Base-by-base conservation (phyloP, 2,797 vertebrate genomes). In the Enoplosus armatus region DNA sequence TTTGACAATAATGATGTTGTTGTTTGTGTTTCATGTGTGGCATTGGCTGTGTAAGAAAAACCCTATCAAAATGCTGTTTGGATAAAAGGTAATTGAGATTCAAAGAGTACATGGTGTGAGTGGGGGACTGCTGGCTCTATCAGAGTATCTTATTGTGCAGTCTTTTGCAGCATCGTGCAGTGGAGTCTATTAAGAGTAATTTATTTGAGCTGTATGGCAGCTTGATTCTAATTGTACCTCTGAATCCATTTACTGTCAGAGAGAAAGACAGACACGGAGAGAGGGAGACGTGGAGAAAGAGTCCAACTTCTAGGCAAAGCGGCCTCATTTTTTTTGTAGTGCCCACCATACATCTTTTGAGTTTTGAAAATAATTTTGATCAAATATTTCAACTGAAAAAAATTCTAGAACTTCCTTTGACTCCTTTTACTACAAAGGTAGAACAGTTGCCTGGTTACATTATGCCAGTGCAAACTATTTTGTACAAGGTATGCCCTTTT, bases 211-310 rank as follows among this genome's bases (percentile, higher is more conserved):
- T 76, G 67, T 62, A 67, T 83, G 78, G 82, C 80, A 90, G 83
- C 89, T 89, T 90, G 83, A 87, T 87, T 83, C 78, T 89, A 86
- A 90, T 84, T 90, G 85, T 81, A 66, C 63, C 73, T 71, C 80
- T 77, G 82, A 85, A 84, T 87, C 77, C 58, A 84, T 89, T 89
- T 81, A 71, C 63, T 84, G 88, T 78, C 77, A 80, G 67, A 60
- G 51, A 68, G 70, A 56, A 54, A 80, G 55, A 89, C 55, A 77
- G 74, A 63, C 48, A 37, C 1, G 33, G 6, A 72, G n/a, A 33
- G 59, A 35, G 15, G 35, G 29, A 26, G 20, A 20, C 7, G 3
- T 22, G 20, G 9, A 33, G 35, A 18, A 15, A 66, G 22, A 24
- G 15, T 70, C 58, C 31, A 59, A 45, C 53, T n/a, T 70, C 61